Evolutionary conservation across 1,140 invertebrate genomes (phyloP).

Genomic region (Monomorium pharaonis): DNA sequence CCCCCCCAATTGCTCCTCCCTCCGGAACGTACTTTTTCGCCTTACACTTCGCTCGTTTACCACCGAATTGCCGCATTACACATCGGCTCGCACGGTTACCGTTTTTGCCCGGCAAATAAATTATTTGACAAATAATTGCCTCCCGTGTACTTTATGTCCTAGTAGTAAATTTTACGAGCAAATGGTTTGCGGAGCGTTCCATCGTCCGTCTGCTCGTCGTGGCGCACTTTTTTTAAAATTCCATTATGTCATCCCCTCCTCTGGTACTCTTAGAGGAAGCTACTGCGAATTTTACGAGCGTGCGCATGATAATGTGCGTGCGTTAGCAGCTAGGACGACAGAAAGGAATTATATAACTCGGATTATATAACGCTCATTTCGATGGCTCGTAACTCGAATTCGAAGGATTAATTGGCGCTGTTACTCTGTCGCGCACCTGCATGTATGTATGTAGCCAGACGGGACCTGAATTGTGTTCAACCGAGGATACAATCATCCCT

Average conservation of each 20-base stretch:
- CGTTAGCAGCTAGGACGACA: neutral
- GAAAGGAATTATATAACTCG: conserved; percentile 36
- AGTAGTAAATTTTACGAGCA: conserved; percentile 63
- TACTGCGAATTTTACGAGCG: conserved; percentile 59
- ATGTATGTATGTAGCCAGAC: conserved; percentile 64
- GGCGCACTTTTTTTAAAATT: conserved; percentile 61
- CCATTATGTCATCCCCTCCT: conserved; percentile 58
- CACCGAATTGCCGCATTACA: conserved; percentile 68
- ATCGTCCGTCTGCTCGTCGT: conserved; percentile 4
- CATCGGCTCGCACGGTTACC: conserved; percentile 43
- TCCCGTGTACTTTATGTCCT: conserved; percentile 64
- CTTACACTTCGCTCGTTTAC: conserved; percentile 60
- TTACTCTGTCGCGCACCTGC: conserved; percentile 70
- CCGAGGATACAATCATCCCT: conserved; percentile 72
- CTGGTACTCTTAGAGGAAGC: conserved; percentile 25
- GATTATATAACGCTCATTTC: conserved; percentile 78
- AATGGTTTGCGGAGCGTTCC: conserved; percentile 13
- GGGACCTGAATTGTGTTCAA: conserved; percentile 72
- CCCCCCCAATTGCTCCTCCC: neutral
- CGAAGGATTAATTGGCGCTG: conserved; percentile 77
- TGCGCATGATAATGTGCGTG: conserved; percentile 28
- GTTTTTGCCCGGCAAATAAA: conserved; percentile 65
- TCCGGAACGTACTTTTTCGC: conserved; percentile 52
- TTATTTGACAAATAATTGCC: conserved; percentile 72
- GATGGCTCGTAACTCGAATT: conserved; percentile 77